Conservation (phyloP, 2,113 vertebrate genomes). For the Illadopsis cleaveri region DNA sequence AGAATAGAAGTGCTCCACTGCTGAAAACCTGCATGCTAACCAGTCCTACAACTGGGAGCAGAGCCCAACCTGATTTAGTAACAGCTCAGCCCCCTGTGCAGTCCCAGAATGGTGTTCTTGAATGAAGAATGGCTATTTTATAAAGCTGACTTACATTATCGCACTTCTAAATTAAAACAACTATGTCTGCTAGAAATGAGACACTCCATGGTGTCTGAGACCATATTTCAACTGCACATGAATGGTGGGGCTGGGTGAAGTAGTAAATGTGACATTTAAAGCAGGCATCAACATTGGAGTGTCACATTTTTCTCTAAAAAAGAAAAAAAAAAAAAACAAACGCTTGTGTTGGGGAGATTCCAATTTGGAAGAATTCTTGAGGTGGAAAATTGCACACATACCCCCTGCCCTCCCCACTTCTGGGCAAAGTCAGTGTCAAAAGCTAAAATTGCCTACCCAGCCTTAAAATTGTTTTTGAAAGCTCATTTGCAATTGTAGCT, state of each 20-base stretch:
- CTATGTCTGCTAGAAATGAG: not conserved
- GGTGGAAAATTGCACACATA: too few species aligned
- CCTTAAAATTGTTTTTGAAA: not conserved
- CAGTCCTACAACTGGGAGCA: not conserved
- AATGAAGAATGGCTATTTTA: not conserved
- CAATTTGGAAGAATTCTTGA: not conserved
- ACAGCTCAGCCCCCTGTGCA: not conserved
- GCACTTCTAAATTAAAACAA: not conserved
- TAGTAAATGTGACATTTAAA: not conserved
- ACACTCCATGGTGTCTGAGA: not conserved
- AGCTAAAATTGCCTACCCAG: not conserved
- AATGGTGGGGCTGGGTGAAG: not conserved
- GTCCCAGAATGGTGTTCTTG: not conserved
- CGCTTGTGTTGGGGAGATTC: not conserved
- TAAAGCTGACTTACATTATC: not conserved
- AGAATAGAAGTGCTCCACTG: not conserved
- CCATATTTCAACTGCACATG: fast-evolving
- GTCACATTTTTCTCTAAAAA: not conserved
- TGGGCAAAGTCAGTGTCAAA: not conserved
- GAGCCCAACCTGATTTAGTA: not conserved
- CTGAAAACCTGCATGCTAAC: not conserved
- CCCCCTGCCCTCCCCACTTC: too few species aligned
- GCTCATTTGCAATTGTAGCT: not conserved
- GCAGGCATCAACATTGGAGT: not conserved
- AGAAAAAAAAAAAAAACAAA: not conserved